These are phyloP conservation scores for Panurus biarmicus DNA, from an alignment of 2,113 vertebrate genomes.

Conservation along the genomic window DNA sequence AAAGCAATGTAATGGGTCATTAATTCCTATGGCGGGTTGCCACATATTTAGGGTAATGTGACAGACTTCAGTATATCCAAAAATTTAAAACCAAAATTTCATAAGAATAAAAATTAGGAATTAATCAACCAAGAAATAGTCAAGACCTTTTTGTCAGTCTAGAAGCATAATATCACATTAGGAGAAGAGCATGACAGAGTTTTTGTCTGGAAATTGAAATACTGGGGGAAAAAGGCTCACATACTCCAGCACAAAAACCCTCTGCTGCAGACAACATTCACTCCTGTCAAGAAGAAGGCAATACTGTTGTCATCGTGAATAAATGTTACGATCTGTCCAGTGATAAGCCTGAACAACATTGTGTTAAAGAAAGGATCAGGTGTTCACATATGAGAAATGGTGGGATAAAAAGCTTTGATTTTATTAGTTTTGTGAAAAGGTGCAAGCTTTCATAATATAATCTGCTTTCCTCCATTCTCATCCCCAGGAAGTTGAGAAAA, in stretches of 20 bases:
- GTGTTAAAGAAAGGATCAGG: neutral
- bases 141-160: neutral
- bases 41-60: neutral
- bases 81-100: neutral
- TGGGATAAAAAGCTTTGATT: neutral
- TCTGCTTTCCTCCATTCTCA: neutral
- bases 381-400: neutral
- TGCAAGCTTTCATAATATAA: neutral
- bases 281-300: neutral
- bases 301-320: neutral
- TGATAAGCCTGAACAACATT: neutral
- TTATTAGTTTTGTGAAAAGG: neutral
- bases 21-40: neutral
- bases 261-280: neutral
- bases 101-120: neutral
- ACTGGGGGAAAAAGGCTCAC: neutral
- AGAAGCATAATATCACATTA: neutral
- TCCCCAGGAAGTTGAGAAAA: neutral
- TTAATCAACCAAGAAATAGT: neutral
- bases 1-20: neutral
- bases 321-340: neutral
- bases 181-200: neutral
- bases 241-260: neutral
- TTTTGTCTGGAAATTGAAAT: constrained; percentile 15
- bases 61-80: neutral